Base-by-base conservation (phyloP, 1,140 invertebrate species). In the Drosophila mauritiana region DNA sequence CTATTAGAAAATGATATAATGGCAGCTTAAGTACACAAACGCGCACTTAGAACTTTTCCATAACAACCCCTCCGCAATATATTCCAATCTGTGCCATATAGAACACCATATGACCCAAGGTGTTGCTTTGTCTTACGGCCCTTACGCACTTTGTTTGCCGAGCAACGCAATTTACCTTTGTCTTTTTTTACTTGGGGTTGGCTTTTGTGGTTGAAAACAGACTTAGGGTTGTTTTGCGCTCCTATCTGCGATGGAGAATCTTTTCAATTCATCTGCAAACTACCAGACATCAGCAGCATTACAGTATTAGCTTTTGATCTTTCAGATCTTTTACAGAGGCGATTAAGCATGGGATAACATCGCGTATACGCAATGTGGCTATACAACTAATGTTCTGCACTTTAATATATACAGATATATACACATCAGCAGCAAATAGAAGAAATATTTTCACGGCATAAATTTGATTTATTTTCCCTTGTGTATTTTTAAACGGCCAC, bases 381-480 rank as follows among this genome's bases (percentile, higher is more conserved):
- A n/a, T n/a, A n/a, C 37, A 17, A 67, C 43, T 59, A 34, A 39
- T 58, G 45, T 45, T 46, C 20, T 11, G 3, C 27, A 46, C 40
- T 46, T 46, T 46, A 43, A 40, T 13, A 36, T 52, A 40, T 13
- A 20, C 20, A 45, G 52, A 45, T 59, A 22, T 22, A 22, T 22
- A 22, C 20, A 65, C 55, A 48, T 54, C 69, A 43, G 17, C 13
- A 20, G 43, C 36, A 48, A 63, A 62, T 72, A 48, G 67, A 59
- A 45, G 43, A 20, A 51, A 55, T 76, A 46, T 72, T 46, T 76
- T 55, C 67, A 27, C 31, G 72, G 62, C 83, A 89, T 89, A 77
- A 89, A 89, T 80, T 89, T 88, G 84, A 88, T 88, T 88, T 88
- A 88, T 88, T 72, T 67, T 67, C 67, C 67, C 58, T 49, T 69